Base-by-base conservation (phyloP, 2,113 vertebrate species). In the Macquaria australasica region DNA sequence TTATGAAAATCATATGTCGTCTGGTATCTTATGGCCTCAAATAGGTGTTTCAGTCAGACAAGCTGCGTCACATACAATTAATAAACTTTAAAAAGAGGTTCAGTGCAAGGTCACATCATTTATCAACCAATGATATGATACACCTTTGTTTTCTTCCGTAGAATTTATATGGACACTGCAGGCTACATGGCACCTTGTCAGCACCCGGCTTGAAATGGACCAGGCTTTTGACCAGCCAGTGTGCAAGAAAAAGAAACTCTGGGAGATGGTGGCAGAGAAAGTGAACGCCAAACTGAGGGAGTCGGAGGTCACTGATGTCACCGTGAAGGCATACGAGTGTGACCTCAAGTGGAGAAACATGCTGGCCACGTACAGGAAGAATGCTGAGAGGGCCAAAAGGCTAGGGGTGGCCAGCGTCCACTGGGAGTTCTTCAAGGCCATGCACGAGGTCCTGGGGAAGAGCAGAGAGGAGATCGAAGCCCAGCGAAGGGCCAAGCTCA, bases 291-390 rank as follows among this genome's bases (percentile, higher is more conserved):
- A 91, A 39, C 89, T 96, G 20, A 90, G 84, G 67, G 92, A 91
- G 23, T 92, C 90, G 0, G 94, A 91, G 31, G 76, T 75, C 84
- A 67, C 77, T 0, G 91, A 90, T 1, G 74, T 93, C 37, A 79
- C 79, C 0, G 95, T 94, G 41, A 95, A 95, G 82, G 95, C 95
- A 0, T 95, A 95, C 16, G 96, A 96, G 86, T 96, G 96, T 41
- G 95, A 96, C 81, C 95, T 96, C 18, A 96, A 96, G 84, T 96
- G 96, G 96, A 92, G 96, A 21, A 96, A 96, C 91, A 94, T 96
- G 95, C 70, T 96, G 73, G 94, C 95, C 45, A 96, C 95, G 0
- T 96, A 96, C 90, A 92, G 96, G 86, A 96, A 96, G 87, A 96
- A 96, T 16, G 73, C 92, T 0, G 95, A 95, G 43, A 59, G 96